These are phyloP conservation scores for Saguinus imperator DNA, from an alignment of 2,113 vertebrate genomes.

Conservation along the genomic window DNA sequence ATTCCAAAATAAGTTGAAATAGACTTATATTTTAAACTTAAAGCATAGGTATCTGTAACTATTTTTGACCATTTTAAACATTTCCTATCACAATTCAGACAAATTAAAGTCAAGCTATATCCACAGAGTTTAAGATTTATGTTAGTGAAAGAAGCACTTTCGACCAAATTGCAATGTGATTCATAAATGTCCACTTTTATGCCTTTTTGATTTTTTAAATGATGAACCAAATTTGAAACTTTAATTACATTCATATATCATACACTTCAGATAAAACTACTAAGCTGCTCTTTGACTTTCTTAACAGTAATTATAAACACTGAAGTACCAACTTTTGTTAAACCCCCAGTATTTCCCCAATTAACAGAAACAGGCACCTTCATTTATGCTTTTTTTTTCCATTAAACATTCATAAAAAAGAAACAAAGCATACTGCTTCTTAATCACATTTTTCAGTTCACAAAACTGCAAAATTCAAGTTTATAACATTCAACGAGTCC, in stretches of 20 bases:
- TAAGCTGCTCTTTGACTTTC: not conserved
- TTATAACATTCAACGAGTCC: constrained; percentile 6
- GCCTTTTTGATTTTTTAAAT: constrained; percentile 20
- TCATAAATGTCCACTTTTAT: constrained; percentile 36
- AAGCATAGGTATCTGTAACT: not conserved
- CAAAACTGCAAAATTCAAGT: constrained; percentile 25
- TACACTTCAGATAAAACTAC: not conserved
- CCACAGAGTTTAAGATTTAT: not conserved
- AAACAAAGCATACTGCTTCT: not conserved
- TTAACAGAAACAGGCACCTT: not conserved
- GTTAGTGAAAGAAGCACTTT: constrained; percentile 21
- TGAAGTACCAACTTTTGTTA: not conserved
- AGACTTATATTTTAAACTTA: not conserved
- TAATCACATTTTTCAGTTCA: not conserved
- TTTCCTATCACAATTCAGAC: not conserved
- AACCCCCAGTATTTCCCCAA: not conserved
- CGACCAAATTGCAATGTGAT: not conserved
- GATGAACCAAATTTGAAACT: constrained; percentile 9
- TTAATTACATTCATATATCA: not conserved
- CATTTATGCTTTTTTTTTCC: not conserved
- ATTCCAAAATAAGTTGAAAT: constrained; percentile 1
- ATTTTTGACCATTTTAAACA: not conserved
- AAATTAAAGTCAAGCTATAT: constrained; percentile 35
- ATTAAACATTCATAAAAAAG: not conserved
- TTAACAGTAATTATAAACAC: constrained; percentile 32